Evolutionary conservation across 2,797 vertebrate species (phyloP), one percentile per base, ranked within the genome.

Genomic region (Brachyrhaphis roseni): DNA sequence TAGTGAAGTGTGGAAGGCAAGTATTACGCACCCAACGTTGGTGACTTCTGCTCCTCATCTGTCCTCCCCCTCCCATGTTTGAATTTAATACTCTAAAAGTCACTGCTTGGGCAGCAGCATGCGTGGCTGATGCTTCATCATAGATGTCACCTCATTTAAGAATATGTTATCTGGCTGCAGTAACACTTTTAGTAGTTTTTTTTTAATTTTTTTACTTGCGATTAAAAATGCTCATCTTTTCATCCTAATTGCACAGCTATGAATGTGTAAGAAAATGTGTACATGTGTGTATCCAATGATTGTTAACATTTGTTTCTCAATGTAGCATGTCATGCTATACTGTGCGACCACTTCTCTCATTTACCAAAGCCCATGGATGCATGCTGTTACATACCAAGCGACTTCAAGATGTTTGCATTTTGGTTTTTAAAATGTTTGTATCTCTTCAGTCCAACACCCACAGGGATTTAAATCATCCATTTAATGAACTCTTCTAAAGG

Each of bases 1-100:
- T 99, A 98, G 98, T 98, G 98, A 99, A 91, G 87, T 96, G 91
- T 96, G 96, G 96, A 96, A 96, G 96, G 96, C 95, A 94, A 96
- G 95, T 96, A 96, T 95, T 85, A 89, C 78, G 85, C 82, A 76
- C 82, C 88, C 74, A 20, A 43, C 49, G 79, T 79, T 86, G 77
- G 8, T 55, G 80, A 78, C 86, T 74, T 86, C 72, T 81, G 80
- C 77, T 84, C 78, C 28, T 80, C 46, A 59, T 34, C 76, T 84
- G 84, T 75, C 80, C 87, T 74, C 85, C 84, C 78, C 49, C 77
- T n/a, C 78, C 84, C 23, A 86, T 68, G 73, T 89, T 77, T 86
- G 78, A 72, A 41, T 80, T 80, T 82, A 79, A 26, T 78, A 78
- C 83, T 75, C 85, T 85, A 34, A 79, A 55, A 75, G 74, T 86